These are phyloP conservation scores for Serripes groenlandicus DNA, from an alignment of 2,888 invertebrate genomes.

Conservation along the genomic window DNA sequence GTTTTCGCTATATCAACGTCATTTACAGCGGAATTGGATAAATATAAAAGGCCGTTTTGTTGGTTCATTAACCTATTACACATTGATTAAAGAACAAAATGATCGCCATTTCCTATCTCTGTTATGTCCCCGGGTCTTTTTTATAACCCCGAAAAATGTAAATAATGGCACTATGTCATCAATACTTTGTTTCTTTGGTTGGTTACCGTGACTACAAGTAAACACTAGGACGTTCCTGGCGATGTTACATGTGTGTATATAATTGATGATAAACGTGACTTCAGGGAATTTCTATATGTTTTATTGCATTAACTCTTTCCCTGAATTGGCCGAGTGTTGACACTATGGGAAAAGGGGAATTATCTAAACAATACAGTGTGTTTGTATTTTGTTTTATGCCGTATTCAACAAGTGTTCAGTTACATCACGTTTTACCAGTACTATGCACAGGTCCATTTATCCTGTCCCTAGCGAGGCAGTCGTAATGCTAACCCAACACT, in stretches of 20 bases:
- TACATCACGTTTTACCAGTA: no score
- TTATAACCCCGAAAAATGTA: conserved; percentile 12
- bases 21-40: not conserved
- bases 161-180: conserved; percentile 21
- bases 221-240: conserved; percentile 2
- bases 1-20: conserved; percentile 1
- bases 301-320: not conserved
- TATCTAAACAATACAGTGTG: no score
- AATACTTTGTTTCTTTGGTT: conserved; percentile 21
- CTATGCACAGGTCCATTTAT: no score
- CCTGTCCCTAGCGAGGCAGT: no score
- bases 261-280: conserved; percentile 7
- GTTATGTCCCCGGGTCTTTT: not conserved
- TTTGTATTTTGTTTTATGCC: no score
- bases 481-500: no score
- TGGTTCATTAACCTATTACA: conserved; percentile 7
- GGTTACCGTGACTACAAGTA: conserved; percentile 6
- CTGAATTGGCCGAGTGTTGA: no score
- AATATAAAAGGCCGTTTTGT: conserved; percentile 2
- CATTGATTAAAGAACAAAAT: not conserved
- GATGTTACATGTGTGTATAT: not conserved
- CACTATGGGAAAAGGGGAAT: no score
- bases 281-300: not conserved
- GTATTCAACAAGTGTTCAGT: no score
- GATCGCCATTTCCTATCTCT: conserved; percentile 8